Base-by-base conservation (phyloP, 1,140 invertebrate genomes). In the Drosophila leontia region DNA sequence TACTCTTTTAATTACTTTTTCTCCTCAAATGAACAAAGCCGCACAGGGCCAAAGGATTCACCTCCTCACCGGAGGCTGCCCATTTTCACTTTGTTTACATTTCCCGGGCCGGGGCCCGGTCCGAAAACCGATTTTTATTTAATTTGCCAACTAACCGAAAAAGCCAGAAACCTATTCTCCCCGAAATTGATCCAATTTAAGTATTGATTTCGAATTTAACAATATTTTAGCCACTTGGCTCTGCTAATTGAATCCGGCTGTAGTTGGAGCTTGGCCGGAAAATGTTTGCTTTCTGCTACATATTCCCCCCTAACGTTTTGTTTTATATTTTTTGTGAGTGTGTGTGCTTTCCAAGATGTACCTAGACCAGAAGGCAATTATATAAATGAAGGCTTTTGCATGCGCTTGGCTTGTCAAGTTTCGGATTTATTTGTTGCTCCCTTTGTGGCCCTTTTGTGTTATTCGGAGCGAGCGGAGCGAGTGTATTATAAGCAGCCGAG, bases 1-100 rank as follows among this genome's bases (percentile, higher is more conserved):
- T 81, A 90, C 81, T 69, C 84, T 90, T 88, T 88, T 88, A 88
- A 88, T 88, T 88, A 88, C 84, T 90, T 88, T 90, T 84, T 78
- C 84, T 80, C 71, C 80, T 78, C 74, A 80, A 80, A 76, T 80
- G 84, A 82, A 83, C 80, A 75, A 79, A 77, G 72, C 67, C 69
- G 69, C 68, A 72, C 32, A 15, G 45, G 67, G 67, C 53, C 29
- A 71, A 57, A 37, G 65, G 67, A 72, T 32, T 72, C 44, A 29
- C 37, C 44, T 57, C 62, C 35, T 26, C 45, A 7, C 34, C n/a
- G 3, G 8, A 23, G 29, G 5, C 48, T 12, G n/a, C 13, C 23
- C n/a, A 11, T 15, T 59, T 72, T 34, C 45, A 71, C 39, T 50
- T 50, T 72, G 55, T 60, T 72, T 72, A 72, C 69, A 59, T 72